Percentiles rank a stretch among this genome's conserved stretches.
phyloP scores from a whole-genome alignment of 2,113 vertebrate genomes.

The Rhinolophus ferrumequinum region DNA sequence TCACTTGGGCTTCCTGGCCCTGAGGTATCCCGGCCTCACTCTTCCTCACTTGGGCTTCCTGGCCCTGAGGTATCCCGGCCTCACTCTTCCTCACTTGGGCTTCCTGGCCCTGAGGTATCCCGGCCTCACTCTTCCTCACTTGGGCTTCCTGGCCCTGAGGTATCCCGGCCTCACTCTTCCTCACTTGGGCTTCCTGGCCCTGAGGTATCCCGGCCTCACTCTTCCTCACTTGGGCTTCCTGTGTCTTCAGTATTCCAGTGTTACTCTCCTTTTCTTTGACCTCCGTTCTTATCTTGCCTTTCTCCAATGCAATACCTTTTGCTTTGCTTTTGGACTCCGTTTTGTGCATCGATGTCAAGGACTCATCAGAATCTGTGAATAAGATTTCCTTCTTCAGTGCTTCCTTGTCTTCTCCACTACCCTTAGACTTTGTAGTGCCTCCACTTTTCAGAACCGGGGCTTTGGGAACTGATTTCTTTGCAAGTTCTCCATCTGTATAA shows the following conservation, averaged over 20 bases:
- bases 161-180: rapidly evolving
- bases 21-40: neutral
- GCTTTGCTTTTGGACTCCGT: neutral
- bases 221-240: neutral
- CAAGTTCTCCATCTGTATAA: slow-evolving; percentile 41
- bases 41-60: no score
- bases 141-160: neutral
- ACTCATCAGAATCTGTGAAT: neutral
- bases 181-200: neutral
- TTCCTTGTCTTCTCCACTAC: neutral
- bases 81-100: neutral
- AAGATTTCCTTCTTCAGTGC: neutral
- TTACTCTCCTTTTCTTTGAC: neutral
- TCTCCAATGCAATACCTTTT: neutral
- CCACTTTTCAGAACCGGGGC: neutral
- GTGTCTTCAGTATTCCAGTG: neutral
- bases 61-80: rapidly evolving
- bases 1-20: neutral
- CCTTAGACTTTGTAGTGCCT: neutral
- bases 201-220: neutral
- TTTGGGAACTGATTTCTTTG: slow-evolving; percentile 23
- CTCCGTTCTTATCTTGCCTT: neutral
- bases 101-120: neutral
- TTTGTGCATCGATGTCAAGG: neutral
- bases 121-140: rapidly evolving